Evolutionary conservation across 2,888 invertebrate genomes (phyloP).

Genomic region (Acanthopleura granulata): DNA sequence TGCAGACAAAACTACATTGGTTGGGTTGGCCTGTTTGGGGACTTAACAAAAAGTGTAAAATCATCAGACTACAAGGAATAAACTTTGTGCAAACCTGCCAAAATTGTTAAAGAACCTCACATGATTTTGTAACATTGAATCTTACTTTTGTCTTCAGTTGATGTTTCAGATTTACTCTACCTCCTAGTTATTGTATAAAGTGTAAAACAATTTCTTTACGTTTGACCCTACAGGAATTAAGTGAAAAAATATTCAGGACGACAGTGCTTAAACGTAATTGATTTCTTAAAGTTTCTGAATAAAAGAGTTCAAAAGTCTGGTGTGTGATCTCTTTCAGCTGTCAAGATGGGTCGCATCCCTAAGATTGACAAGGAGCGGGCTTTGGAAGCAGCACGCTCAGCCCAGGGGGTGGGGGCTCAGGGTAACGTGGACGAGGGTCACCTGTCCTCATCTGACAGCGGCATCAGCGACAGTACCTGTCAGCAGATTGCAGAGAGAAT

Average conservation of each 20-base stretch:
- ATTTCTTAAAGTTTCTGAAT: background rate
- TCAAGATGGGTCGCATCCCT: constrained; percentile 68
- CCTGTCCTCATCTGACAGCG: constrained; percentile 8
- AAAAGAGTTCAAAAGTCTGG: background rate
- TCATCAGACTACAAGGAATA: no score
- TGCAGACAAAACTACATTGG: no score
- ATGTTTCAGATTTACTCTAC: no score
- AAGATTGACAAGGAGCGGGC: constrained; percentile 66
- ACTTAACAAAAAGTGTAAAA: no score
- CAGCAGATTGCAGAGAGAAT: constrained; percentile 4
- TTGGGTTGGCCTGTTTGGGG: no score
- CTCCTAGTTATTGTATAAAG: no score
- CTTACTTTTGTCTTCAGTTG: no score
- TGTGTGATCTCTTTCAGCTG: constrained; percentile 53
- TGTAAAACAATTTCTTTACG: no score
- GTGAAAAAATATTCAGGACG: background rate
- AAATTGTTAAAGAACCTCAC: no score
- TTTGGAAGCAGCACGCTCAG: constrained; percentile 37
- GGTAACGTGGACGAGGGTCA: background rate
- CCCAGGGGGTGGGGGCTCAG: background rate
- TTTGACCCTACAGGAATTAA: no score
- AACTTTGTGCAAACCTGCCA: no score
- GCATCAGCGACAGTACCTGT: background rate
- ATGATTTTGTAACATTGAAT: no score
- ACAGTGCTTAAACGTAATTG: background rate